Conservation (phyloP, 2,888 invertebrate species). For the Drosophila trichaetosa region DNA sequence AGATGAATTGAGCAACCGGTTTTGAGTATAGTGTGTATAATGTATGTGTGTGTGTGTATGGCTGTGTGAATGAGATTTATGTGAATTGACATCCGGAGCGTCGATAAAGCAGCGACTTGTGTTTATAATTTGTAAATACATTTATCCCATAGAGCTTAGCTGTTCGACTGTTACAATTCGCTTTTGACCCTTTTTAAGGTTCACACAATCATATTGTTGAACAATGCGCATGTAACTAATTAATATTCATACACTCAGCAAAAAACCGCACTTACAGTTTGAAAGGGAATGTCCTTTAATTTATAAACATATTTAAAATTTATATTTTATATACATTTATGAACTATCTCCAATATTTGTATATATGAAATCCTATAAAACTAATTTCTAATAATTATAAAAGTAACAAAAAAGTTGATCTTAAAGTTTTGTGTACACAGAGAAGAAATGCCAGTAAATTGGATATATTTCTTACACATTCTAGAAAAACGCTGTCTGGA, state of each 20-base stretch:
- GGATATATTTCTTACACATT: no score
- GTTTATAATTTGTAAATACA: constrained; percentile 10
- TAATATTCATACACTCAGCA: not conserved
- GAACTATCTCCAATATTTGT: not conserved
- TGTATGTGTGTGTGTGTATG: not conserved
- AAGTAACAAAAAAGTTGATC: no score
- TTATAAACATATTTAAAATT: not conserved
- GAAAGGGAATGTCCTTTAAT: not conserved
- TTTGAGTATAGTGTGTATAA: constrained; percentile 1
- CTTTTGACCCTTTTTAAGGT: not conserved
- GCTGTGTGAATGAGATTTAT: constrained; percentile 53
- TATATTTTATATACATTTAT: not conserved
- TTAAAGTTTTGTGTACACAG: no score
- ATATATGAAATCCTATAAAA: no score
- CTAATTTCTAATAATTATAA: not conserved
- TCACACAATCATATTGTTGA: not conserved
- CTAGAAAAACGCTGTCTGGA: not conserved
- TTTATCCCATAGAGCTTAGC: constrained; percentile 2
- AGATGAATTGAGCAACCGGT: constrained; percentile 36
- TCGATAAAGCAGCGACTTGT: constrained; percentile 18
- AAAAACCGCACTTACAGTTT: not conserved
- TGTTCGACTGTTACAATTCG: constrained; percentile 3
- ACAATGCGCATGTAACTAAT: not conserved
- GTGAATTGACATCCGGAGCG: constrained; percentile 43
- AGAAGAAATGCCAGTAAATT: no score